Conservation (phyloP, 1,140 invertebrate genomes). For the Aphis craccivora region DNA sequence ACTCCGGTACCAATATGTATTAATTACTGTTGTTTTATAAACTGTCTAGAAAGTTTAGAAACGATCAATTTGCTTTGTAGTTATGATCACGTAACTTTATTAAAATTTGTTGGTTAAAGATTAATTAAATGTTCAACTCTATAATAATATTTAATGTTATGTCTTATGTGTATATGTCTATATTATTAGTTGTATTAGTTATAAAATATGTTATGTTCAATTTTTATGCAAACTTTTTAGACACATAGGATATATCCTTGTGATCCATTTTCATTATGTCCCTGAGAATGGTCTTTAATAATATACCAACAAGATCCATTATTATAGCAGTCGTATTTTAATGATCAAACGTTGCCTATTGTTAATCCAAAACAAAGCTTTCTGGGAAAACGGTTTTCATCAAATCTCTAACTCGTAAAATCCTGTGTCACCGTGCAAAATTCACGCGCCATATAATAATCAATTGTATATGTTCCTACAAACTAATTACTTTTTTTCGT, state of each 20-base stretch:
- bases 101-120: neutral
- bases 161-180: neutral
- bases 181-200: neutral
- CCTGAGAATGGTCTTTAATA: neutral
- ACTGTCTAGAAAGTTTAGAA: neutral
- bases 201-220: neutral
- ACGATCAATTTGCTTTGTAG: neutral
- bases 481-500: neutral
- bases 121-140: neutral
- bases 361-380: neutral
- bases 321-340: neutral
- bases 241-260: neutral
- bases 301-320: neutral
- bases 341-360: neutral
- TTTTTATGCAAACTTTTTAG: neutral
- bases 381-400: neutral
- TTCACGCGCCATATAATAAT: neutral
- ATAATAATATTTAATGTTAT: neutral
- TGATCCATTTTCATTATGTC: neutral
- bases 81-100: neutral
- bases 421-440: neutral
- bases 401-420: neutral
- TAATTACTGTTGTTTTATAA: neutral
- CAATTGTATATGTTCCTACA: neutral
- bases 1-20: neutral